Conservation (phyloP, 2,113 vertebrate species). For the Pelmatolapia mariae region DNA sequence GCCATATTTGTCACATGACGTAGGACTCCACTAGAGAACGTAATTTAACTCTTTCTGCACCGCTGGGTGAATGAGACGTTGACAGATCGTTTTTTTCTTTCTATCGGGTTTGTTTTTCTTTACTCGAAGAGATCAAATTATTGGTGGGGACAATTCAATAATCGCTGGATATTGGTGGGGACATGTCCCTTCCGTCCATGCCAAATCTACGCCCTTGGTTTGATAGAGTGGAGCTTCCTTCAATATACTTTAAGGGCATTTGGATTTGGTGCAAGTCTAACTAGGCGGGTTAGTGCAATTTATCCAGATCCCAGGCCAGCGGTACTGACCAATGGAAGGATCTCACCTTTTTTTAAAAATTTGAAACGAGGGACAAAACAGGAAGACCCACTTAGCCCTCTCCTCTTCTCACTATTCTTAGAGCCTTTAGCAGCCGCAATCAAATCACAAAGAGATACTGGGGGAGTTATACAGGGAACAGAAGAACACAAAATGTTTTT, state of each 20-base stretch:
- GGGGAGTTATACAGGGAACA: background rate
- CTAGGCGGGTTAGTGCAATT: background rate
- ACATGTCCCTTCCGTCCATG: too few relatives aligned
- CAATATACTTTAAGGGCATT: background rate
- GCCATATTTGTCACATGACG: too few relatives aligned
- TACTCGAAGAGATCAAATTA: too few relatives aligned
- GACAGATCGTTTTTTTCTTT: too few relatives aligned
- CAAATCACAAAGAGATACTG: background rate
- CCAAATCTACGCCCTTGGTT: too few relatives aligned
- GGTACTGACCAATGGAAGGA: background rate
- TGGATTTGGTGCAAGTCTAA: background rate
- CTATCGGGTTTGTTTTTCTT: too few relatives aligned
- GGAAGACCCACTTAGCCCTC: background rate
- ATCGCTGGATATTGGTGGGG: too few relatives aligned
- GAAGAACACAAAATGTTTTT: background rate
- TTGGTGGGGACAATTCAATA: too few relatives aligned
- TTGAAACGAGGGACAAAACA: background rate
- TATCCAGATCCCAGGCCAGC: background rate
- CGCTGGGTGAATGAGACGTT: too few relatives aligned
- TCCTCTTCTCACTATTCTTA: background rate
- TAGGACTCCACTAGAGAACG: too few relatives aligned
- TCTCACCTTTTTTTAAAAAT: background rate
- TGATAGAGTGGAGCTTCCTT: background rate
- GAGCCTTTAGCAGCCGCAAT: background rate
- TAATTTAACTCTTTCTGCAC: too few relatives aligned